phyloP scores from a whole-genome alignment of 2,797 vertebrate genomes.

The Balearica regulorum region DNA sequence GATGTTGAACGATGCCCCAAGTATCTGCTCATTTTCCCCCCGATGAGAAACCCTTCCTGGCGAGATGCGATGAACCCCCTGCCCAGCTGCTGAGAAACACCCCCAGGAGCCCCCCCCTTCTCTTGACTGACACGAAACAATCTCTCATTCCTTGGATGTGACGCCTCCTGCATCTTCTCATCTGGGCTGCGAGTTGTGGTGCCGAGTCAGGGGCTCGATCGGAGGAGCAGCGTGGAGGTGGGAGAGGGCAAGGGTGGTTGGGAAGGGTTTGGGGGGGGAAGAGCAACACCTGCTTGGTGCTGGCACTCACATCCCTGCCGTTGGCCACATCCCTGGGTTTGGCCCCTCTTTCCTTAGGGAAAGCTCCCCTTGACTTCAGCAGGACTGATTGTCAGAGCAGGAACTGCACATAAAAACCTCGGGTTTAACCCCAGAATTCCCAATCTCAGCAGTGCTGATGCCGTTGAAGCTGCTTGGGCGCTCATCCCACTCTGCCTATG shows the following conservation, averaged over 20 bases:
- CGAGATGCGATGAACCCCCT: background rate
- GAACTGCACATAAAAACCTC: background rate
- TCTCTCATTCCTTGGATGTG: background rate
- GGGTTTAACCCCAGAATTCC: background rate
- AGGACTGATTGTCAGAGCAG: background rate
- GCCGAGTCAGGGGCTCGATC: fast-evolving
- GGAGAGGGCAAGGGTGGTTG: background rate
- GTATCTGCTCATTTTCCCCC: background rate
- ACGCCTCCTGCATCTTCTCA: background rate
- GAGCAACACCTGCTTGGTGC: too few relatives aligned
- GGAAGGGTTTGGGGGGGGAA: background rate
- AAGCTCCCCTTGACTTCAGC: background rate
- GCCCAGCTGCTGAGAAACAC: background rate
- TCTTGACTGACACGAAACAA: background rate
- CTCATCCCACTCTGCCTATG: fast-evolving
- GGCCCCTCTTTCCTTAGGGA: background rate
- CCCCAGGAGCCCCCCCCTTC: background rate
- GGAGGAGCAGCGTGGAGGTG: background rate
- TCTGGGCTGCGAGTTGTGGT: background rate
- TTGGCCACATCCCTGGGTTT: background rate
- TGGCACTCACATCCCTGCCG: background rate
- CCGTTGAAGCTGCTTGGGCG: fast-evolving
- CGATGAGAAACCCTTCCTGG: background rate
- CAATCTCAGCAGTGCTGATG: background rate
- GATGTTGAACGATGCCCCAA: background rate